Percentiles rank a stretch among this genome's conserved stretches.
Conservation (phyloP, 30 jellyfish, hydroid and myxozoan species). For the Chrysaora quinquecirrha region DNA sequence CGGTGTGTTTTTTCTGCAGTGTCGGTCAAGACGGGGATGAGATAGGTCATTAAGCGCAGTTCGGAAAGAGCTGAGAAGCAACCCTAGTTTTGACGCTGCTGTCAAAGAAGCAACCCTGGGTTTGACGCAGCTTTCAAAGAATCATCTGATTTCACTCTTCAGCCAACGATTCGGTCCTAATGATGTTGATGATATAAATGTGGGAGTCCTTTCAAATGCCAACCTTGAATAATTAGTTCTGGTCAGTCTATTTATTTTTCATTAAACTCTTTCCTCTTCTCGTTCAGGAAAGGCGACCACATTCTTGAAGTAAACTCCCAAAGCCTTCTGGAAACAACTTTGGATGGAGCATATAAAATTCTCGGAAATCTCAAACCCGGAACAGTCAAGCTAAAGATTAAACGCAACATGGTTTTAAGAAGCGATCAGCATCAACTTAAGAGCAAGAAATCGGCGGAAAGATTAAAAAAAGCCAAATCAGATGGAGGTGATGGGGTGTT, state of each 20-base stretch:
- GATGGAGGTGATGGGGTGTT: constrained; percentile 52
- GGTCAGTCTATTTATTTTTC: background rate
- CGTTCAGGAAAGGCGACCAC: constrained; percentile 82
- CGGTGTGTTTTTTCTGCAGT: too few species aligned
- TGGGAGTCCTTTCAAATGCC: too few species aligned
- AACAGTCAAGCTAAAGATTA: constrained; percentile 56
- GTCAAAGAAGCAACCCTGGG: too few species aligned
- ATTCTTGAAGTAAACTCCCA: constrained; percentile 76
- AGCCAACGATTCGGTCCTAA: too few species aligned
- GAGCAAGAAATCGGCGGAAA: constrained; percentile 19
- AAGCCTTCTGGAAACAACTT: constrained; percentile 55
- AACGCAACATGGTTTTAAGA: constrained; percentile 35
- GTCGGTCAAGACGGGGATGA: too few species aligned
- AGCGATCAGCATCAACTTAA: background rate
- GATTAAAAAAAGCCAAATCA: constrained; percentile 46
- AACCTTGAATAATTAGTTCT: too few species aligned
- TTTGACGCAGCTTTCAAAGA: too few species aligned
- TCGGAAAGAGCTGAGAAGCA: too few species aligned
- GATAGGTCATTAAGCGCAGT: too few species aligned
- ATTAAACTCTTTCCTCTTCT: background rate
- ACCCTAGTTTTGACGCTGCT: too few species aligned
- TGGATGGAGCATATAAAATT: constrained; percentile 77
- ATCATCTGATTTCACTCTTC: too few species aligned
- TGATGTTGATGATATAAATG: too few species aligned
- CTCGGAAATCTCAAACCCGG: constrained; percentile 91